These are phyloP conservation scores for Mus minutoides DNA, from an alignment of 2,797 vertebrate genomes.

Conservation along the genomic window DNA sequence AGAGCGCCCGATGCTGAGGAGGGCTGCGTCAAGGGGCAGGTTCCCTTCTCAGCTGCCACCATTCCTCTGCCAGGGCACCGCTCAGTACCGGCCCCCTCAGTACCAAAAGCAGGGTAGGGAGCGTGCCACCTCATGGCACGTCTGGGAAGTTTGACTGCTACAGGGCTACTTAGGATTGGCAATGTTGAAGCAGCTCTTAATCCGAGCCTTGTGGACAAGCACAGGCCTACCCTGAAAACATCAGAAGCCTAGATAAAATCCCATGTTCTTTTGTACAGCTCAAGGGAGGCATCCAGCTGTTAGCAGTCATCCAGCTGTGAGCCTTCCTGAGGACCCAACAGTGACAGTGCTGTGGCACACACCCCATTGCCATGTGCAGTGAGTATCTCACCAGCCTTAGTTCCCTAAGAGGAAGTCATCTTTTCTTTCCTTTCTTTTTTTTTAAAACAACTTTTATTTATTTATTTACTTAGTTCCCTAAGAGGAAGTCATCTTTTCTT, in stretches of 20 bases:
- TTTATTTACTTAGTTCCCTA: too few relatives aligned
- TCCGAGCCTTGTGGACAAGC: background rate
- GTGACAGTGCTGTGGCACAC: background rate
- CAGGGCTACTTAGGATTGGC: slow-evolving; percentile 12
- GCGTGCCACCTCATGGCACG: background rate
- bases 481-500: too few relatives aligned
- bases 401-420: background rate
- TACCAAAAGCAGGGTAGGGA: background rate
- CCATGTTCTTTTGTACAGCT: background rate
- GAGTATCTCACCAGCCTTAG: background rate
- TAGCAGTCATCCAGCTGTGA: background rate
- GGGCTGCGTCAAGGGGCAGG: background rate
- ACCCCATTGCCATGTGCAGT: background rate
- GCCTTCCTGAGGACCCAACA: background rate
- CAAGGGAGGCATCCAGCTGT: background rate
- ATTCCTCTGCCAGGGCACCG: background rate
- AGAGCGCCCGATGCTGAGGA: background rate
- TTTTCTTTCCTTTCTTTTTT: slow-evolving; percentile 43
- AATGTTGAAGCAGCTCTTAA: background rate
- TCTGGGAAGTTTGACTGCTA: background rate
- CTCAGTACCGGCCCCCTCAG: background rate
- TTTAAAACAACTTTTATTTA: too few relatives aligned
- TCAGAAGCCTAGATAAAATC: background rate
- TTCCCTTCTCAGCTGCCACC: background rate
- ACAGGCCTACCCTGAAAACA: background rate